A percentile compares a stretch with the other conserved stretches of the same genome.
These are phyloP conservation scores for Lasioglossum albipes DNA, from an alignment of 1,140 invertebrate species.

Conservation along the genomic window DNA sequence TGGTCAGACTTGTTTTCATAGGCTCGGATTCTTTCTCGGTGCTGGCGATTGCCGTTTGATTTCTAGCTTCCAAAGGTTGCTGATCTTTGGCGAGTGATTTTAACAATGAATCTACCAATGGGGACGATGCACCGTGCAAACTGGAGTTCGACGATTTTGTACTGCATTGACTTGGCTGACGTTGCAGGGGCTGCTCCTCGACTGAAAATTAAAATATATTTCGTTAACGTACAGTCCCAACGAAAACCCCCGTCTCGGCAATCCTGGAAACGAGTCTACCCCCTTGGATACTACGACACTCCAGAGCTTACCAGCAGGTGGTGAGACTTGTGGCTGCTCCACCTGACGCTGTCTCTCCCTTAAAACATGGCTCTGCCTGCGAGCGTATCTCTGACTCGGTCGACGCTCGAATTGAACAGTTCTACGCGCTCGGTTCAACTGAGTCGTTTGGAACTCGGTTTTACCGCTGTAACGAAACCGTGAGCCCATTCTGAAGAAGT, in stretches of 20 bases:
- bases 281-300: neutral
- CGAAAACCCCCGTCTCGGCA: too few species aligned
- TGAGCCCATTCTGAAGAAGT: conserved; percentile 98
- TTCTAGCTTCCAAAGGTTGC: conserved; percentile 80
- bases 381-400: conserved; percentile 96
- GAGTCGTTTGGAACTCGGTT: conserved; percentile 97
- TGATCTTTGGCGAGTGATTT: conserved; percentile 82
- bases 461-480: conserved; percentile 96
- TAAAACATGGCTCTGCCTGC: conserved; percentile 91
- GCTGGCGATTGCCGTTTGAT: conserved; percentile 76
- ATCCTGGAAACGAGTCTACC: too few species aligned
- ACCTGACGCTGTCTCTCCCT: conserved; percentile 86
- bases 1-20: conserved; percentile 71
- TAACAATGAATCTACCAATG: conserved; percentile 80
- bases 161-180: conserved; percentile 80
- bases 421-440: conserved; percentile 91
- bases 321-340: conserved; percentile 68
- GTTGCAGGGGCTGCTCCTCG: conserved; percentile 78
- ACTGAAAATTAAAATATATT: conserved; percentile 32
- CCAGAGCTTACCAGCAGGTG: conserved; percentile 58
- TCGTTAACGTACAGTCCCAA: too few species aligned
- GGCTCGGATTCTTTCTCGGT: conserved; percentile 76
- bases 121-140: conserved; percentile 70
- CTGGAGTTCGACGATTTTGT: conserved; percentile 74
- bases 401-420: conserved; percentile 97